phyloP scores from a whole-genome alignment of 2,888 invertebrate genomes.

The Idaea biselata region DNA sequence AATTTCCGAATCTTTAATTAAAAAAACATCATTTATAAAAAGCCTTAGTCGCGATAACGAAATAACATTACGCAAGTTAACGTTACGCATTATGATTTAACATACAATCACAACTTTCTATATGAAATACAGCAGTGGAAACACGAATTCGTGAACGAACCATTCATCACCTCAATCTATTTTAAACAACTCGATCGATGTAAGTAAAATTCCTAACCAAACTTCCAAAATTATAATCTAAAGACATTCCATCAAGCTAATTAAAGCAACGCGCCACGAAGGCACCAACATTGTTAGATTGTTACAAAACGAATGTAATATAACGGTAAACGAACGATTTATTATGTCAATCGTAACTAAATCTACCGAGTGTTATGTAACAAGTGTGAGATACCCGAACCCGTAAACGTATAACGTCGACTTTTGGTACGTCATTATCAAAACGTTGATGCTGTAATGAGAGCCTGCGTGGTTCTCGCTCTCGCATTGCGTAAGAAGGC shows the following conservation, averaged over 20 bases:
- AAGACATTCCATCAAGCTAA: not conserved
- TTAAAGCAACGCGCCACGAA: not conserved
- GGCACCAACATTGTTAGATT: not conserved
- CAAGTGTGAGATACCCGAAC: constrained; percentile 63
- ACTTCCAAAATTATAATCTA: not conserved
- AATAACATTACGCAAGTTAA: not conserved
- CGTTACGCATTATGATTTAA: not conserved
- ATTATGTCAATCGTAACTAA: constrained; percentile 64
- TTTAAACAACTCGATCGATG: constrained; percentile 2
- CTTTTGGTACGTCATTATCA: not conserved
- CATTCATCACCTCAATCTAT: not conserved
- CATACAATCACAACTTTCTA: not conserved
- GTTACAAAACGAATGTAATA: constrained; percentile 22
- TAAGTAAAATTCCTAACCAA: not conserved
- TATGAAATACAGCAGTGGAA: not conserved
- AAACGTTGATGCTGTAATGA: not conserved
- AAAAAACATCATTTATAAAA: not conserved
- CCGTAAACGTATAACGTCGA: not conserved
- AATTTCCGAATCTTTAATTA: not conserved
- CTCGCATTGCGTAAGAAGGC: not conserved
- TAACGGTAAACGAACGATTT: constrained; percentile 43
- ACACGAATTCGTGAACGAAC: not conserved
- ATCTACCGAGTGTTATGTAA: constrained; percentile 71
- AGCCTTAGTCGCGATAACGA: not conserved
- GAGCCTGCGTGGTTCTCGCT: not conserved